These are phyloP conservation scores for Malurus melanocephalus DNA, from an alignment of 2,113 vertebrate species.

Conservation along the genomic window DNA sequence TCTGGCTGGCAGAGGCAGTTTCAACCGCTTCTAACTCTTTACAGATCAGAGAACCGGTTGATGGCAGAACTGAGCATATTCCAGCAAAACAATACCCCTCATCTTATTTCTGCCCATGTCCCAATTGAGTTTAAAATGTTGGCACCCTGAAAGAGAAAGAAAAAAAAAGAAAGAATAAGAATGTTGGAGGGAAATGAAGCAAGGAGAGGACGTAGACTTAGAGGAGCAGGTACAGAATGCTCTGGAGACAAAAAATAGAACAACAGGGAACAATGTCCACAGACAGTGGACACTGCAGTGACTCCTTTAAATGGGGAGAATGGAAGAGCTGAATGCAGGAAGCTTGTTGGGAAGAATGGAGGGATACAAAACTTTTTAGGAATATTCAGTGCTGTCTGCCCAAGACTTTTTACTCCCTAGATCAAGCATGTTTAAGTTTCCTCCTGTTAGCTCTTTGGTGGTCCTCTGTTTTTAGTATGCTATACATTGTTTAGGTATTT, in stretches of 20 bases:
- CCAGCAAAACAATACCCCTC: constrained; percentile 63
- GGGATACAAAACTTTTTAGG: not conserved
- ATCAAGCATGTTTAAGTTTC: not conserved
- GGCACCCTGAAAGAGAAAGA: constrained; percentile 59
- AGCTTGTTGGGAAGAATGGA: not conserved
- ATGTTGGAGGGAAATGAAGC: constrained; percentile 32
- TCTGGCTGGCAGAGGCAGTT: constrained; percentile 59
- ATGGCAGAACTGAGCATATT: constrained; percentile 59
- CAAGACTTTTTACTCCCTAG: not conserved
- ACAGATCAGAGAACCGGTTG: constrained; percentile 59
- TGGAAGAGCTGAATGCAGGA: not conserved
- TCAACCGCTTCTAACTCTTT: constrained; percentile 59
- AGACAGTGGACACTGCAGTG: not conserved
- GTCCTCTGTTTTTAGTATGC: not conserved
- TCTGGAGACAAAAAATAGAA: not conserved
- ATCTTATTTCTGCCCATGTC: constrained; percentile 66
- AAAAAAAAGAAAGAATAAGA: constrained; percentile 60
- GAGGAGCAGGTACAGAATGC: not conserved
- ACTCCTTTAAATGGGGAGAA: not conserved
- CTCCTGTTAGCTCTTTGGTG: not conserved
- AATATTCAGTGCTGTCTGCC: not conserved
- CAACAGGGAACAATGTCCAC: not conserved
- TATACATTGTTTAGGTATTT: not conserved
- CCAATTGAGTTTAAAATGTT: constrained; percentile 60
- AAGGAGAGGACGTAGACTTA: constrained; percentile 19